A percentile compares a stretch with the other conserved stretches of the same genome.
Conservation (phyloP, 2,113 vertebrate genomes). For the Oncorhynchus kisutch region DNA sequence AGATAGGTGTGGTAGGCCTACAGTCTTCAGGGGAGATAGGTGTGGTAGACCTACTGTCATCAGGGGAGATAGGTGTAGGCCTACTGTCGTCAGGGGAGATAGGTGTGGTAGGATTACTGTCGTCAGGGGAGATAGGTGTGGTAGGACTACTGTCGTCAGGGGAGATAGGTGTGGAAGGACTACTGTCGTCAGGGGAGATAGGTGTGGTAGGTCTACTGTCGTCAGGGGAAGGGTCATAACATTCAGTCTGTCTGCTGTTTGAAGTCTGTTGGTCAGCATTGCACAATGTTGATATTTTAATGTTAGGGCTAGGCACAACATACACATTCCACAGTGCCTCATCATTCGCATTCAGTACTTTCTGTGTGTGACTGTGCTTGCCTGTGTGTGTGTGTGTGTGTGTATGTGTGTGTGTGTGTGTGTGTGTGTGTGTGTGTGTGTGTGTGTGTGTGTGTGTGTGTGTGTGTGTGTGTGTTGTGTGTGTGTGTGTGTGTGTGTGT, state of each 20-base stretch:
- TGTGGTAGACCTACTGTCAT: no score
- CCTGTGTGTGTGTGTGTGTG: background rate
- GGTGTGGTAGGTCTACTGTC: background rate
- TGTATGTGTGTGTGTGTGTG: background rate
- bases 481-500: background rate
- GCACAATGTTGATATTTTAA: constrained; percentile 1
- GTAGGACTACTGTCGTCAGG: no score
- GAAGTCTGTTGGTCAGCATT: background rate
- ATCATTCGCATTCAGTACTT: background rate
- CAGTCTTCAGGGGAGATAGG: background rate
- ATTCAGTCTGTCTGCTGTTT: background rate
- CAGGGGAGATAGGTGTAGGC: no score
- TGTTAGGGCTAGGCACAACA: background rate
- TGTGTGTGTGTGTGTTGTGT: background rate
- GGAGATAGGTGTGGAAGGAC: no score
- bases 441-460: background rate
- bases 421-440: background rate
- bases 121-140: background rate
- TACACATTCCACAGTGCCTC: background rate
- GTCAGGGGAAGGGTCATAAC: background rate
- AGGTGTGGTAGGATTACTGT: background rate
- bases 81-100: no score
- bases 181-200: no score
- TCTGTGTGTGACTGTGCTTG: background rate
- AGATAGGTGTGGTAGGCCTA: no score